Evolutionary conservation across 2,113 vertebrate genomes (phyloP).

Genomic region (Petaurus breviceps): DNA sequence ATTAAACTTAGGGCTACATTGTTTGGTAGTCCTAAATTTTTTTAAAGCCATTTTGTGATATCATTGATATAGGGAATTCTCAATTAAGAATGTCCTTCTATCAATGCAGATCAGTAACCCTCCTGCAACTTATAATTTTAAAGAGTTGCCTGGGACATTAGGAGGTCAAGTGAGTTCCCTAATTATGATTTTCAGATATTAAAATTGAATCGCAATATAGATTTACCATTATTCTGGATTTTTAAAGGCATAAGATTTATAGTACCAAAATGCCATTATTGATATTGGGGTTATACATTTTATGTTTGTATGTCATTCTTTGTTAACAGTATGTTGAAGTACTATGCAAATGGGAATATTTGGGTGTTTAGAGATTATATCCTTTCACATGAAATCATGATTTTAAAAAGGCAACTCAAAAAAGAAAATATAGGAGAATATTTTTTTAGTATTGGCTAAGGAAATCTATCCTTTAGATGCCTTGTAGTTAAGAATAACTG

Average conservation of each 20-base stretch:
- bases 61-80: neutral
- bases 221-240: neutral
- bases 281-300: neutral
- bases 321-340: neutral
- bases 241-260: neutral
- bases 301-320: neutral
- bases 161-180: neutral
- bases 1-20: neutral
- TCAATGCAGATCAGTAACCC: neutral
- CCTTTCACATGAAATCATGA: neutral
- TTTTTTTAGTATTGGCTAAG: neutral
- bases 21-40: neutral
- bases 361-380: neutral
- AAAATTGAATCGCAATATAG: neutral
- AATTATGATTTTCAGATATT: neutral
- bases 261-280: neutral
- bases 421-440: neutral
- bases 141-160: neutral
- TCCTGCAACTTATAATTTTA: neutral
- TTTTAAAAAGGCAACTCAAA: neutral
- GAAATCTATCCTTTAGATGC: too few relatives aligned
- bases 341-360: neutral
- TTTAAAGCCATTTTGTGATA: neutral
- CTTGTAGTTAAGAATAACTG: too few relatives aligned
- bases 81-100: neutral